Base-by-base conservation (phyloP, 2,113 vertebrate genomes). In the Benitochromis conjunctus region DNA sequence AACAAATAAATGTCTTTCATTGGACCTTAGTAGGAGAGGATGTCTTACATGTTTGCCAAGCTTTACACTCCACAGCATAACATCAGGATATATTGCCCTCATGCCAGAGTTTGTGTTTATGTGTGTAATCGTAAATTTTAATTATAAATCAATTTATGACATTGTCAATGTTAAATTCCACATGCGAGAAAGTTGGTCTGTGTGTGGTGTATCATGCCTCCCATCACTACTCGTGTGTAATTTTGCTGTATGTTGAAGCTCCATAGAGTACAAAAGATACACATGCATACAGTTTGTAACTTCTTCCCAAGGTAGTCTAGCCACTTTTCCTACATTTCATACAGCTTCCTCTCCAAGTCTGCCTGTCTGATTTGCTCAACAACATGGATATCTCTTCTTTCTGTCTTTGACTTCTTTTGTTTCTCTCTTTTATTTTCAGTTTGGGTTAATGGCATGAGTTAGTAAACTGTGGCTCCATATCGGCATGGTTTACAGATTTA, bases 51-150 rank as follows among this genome's bases (percentile, higher is more conserved):
- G 71, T 76, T 76, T 76, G 46, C 71, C 1, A 31, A 76, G 48
- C 26, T 31, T 51, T 51, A 18, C 71, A 51, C 6, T 31, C 16
- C 24, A 51, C 0, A 2, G 26, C 1, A 76, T 2, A 31, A 19
- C 69, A 76, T 51, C 26, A n/a, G 21, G 53, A 88, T 69, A 81
- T 81, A 51, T 41, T 54, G 62, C n/a, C 43, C 82, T 86, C 21
- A 46, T 58, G 34, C 36, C 84, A n/a, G 57, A 51, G 12, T 80
- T 60, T 62, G 81, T 83, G 41, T 66, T 13, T 74, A 36, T 62
- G 43, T 24, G 12, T 56, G 64, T 84, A 19, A 57, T 48, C 4
- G 54, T 66, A 36, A 19, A 64, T 38, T 38, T 64, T 38, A 64
- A 38, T 64, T 64, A 13, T 11, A 64, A 64, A 26, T 16, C 5